These are phyloP conservation scores for Sebastes minor DNA, from an alignment of 2,797 vertebrate genomes.

Conservation along the genomic window DNA sequence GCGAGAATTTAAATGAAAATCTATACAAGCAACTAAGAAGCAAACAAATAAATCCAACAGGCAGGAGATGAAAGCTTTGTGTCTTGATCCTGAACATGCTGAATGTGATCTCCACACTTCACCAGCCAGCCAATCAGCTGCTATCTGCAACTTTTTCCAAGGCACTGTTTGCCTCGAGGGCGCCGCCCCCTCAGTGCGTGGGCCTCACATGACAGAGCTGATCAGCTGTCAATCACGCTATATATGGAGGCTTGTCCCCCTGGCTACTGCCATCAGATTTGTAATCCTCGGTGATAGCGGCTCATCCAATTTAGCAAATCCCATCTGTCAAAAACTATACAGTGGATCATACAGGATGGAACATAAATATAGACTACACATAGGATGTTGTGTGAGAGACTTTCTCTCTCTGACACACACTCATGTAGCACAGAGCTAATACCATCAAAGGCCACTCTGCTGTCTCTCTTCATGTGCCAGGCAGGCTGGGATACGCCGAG, in stretches of 20 bases:
- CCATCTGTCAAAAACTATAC: slow-evolving; percentile 18
- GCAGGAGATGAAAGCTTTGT: not conserved
- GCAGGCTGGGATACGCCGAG: not conserved
- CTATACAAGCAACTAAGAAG: not conserved
- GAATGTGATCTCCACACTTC: not conserved
- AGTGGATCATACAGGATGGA: slow-evolving; percentile 1
- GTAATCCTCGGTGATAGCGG: slow-evolving; percentile 52
- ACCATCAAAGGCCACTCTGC: slow-evolving; percentile 54
- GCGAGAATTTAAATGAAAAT: not conserved
- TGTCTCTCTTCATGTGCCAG: slow-evolving; percentile 34
- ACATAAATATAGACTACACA: slow-evolving; percentile 25
- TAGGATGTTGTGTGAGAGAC: slow-evolving; percentile 1
- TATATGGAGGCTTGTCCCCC: slow-evolving; percentile 24
- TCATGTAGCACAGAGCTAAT: slow-evolving; percentile 16
- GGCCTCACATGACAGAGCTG: slow-evolving; percentile 1
- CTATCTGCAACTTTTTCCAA: not conserved
- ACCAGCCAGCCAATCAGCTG: slow-evolving; percentile 18
- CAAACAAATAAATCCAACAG: not conserved
- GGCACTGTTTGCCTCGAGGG: not conserved
- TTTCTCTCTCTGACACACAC: not conserved
- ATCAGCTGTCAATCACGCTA: slow-evolving; percentile 46
- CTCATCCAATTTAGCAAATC: slow-evolving; percentile 65
- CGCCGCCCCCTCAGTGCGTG: slow-evolving; percentile 20
- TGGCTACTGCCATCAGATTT: slow-evolving; percentile 46
- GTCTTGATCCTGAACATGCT: not conserved